Base-by-base conservation (phyloP, 2,797 vertebrate species). In the Poeciliopsis infans region DNA sequence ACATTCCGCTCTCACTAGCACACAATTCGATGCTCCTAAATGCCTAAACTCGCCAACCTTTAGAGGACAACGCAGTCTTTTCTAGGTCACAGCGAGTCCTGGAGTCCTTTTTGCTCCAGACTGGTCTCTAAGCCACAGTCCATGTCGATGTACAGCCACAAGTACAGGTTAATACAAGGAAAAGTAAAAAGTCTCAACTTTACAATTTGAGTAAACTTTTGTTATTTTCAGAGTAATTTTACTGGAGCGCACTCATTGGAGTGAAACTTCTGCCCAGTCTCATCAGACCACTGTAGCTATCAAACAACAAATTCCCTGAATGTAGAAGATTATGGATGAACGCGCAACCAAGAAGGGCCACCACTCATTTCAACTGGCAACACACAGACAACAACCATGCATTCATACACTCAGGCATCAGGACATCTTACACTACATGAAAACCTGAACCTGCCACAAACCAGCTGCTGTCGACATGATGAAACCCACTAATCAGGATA, bases 11-110 rank as follows among this genome's bases (percentile, higher is more conserved):
- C 72, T 72, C 45, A 8, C 12, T 36, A 33, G 80, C 20, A 68
- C 81, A 72, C 82, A 74, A 80, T 39, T 79, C 10, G 53, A 57
- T 53, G 68, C 82, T 88, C 74, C 85, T 75, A 82, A 85, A 85
- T 75, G 85, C 72, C 33, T 49, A 76, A 79, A 78, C 80, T 79
- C 36, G 82, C 87, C 85, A 85, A 86, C 83, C 82, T 86, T 84
- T 45, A 69, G 70, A 79, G 80, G 72, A 77, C 72, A 72, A 10
- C 16, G 13, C 59, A 33, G 74, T 57, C 55, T 74, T 18, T 80
- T 76, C 76, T 25, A 43, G 36, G 76, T 82, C 79, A 49, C 36
- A 77, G 69, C 39, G 77, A n/a, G 69, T 55, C 76, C 76, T 77
- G 47, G 46, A 85, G 79, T 82, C 76, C 85, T 79, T 88, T 87